Evolutionary conservation across 2,113 vertebrate genomes (phyloP).

Genomic region (Montifringilla adamsi): DNA sequence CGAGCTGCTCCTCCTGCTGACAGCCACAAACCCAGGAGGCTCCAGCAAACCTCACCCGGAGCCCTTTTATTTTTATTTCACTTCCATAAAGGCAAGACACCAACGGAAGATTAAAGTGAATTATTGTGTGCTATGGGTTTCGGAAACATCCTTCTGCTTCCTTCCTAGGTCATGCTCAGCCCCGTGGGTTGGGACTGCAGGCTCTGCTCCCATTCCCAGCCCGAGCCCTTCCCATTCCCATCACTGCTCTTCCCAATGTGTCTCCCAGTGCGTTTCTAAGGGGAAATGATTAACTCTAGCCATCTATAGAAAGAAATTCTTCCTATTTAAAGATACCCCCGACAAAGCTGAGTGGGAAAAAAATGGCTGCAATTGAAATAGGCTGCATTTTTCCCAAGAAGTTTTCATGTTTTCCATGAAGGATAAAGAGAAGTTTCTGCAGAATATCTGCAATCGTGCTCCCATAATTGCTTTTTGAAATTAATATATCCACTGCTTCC

Average conservation of each 20-base stretch:
- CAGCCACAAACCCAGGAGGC: background rate
- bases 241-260: background rate
- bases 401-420: background rate
- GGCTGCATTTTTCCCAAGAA: background rate
- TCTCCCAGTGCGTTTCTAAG: background rate
- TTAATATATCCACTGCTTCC: background rate
- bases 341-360: background rate
- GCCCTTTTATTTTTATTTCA: background rate
- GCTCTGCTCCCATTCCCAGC: slow-evolving; percentile 8
- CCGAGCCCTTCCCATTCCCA: slow-evolving; percentile 46
- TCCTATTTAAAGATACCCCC: slow-evolving; percentile 20
- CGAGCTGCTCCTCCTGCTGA: background rate
- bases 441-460: background rate
- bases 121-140: slow-evolving; percentile 63
- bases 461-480: background rate
- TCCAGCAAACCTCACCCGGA: background rate
- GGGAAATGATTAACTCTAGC: slow-evolving; percentile 35
- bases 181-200: background rate
- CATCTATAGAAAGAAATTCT: slow-evolving; percentile 23
- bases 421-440: background rate
- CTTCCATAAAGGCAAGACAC: background rate
- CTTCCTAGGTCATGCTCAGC: slow-evolving; percentile 62
- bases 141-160: slow-evolving; percentile 60
- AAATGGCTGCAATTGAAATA: background rate
- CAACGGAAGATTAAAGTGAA: slow-evolving; percentile 57